Base-by-base conservation (phyloP, 2,113 vertebrate genomes). In the Chamaea fasciata region DNA sequence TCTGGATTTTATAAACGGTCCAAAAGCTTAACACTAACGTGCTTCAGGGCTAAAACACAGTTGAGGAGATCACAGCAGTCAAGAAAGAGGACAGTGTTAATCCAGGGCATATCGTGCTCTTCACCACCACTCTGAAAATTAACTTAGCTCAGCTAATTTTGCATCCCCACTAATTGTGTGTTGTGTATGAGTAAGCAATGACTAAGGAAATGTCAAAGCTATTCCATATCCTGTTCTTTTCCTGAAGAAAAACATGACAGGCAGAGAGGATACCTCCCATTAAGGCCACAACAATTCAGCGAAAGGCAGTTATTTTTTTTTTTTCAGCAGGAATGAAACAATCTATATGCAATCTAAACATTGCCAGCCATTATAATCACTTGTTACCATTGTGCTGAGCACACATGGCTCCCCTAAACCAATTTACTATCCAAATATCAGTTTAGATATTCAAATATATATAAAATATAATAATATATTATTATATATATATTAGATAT, bases 61-160 rank as follows among this genome's bases (percentile, higher is more conserved):
- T 14, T 56, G 70, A 83, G 76, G 46, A 35, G 47, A 95, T 90
- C 74, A 70, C 82, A 78, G 59, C 71, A 89, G 67, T 49, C 65
- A 65, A 86, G 96, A 71, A 90, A 53, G 57, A 86, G 56, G 94
- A 83, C 73, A 94, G 92, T 91, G 96, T 94, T 94, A 97, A 97
- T 83, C 87, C 89, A 95, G 49, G 94, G 53, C 87, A 92, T 62
- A 89, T 35, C 24, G 1, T 89, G 95, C 75, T 96, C 93, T 93
- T 87, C 85, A 91, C 94, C 60, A 83, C 80, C 15, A 44, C 92
- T 95, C 91, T 87, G 75, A 92, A 97, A 96, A 91, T 85, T 90
- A 96, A 96, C 94, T 95, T 94, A 95, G 91, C 91, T 97, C 97
- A 97, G 94, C 95, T 96, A 87, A 94, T 97, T 97, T 97, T 96